Conservation (phyloP, 2,113 vertebrate genomes). For the Chrysemys picta region DNA sequence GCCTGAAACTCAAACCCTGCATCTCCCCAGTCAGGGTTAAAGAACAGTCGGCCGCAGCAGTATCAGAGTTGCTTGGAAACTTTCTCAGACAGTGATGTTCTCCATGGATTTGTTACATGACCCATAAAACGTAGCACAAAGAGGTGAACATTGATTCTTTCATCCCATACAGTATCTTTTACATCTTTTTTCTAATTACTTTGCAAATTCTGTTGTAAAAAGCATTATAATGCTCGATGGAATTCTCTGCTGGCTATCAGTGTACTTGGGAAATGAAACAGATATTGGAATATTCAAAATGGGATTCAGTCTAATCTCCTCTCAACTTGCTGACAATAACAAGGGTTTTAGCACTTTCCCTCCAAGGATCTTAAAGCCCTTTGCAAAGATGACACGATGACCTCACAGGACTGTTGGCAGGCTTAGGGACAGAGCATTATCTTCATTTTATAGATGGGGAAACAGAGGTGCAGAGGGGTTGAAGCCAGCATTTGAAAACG, state of each 20-base stretch:
- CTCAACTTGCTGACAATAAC: not conserved
- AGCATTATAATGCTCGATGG: slow-evolving; percentile 40
- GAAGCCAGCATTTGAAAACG: not conserved
- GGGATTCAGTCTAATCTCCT: slow-evolving; percentile 14
- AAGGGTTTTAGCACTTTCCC: not conserved
- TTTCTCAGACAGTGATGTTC: not conserved
- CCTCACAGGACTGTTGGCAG: not conserved
- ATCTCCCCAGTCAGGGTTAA: not conserved
- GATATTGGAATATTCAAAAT: not conserved
- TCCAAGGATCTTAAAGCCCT: not conserved
- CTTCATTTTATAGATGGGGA: not conserved
- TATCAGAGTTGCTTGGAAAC: fast-evolving
- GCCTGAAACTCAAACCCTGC: not conserved
- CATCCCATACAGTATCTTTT: not conserved
- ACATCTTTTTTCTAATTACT: not conserved
- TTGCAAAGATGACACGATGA: not conserved
- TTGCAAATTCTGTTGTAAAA: slow-evolving; percentile 13
- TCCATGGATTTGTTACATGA: not conserved
- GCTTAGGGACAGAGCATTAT: not conserved
- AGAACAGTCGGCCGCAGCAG: fast-evolving
- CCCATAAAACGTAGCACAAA: not conserved
- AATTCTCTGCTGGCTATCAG: not conserved
- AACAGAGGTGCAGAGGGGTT: fast-evolving
- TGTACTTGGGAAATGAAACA: not conserved
- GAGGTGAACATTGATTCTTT: fast-evolving